These are phyloP conservation scores for Archivesica marissinica DNA, from an alignment of 1,140 invertebrate genomes.

Conservation along the genomic window DNA sequence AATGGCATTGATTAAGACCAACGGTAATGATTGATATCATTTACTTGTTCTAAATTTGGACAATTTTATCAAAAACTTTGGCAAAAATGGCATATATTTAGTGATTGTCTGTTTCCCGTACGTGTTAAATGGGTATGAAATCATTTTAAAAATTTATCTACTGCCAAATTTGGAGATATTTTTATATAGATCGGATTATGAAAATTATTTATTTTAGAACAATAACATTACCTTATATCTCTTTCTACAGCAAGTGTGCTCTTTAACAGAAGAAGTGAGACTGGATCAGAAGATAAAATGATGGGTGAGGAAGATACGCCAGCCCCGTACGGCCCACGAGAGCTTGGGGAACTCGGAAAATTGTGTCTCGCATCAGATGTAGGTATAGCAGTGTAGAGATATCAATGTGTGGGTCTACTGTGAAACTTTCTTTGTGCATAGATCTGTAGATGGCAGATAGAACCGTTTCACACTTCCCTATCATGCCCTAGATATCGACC, in stretches of 20 bases:
- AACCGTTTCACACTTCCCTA: not conserved
- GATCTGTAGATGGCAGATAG: not conserved
- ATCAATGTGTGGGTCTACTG: not conserved
- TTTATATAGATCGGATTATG: no score
- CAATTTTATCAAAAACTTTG: no score
- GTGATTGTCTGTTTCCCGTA: no score
- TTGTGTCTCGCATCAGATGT: constrained; percentile 30
- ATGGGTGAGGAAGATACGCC: not conserved
- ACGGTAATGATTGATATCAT: no score
- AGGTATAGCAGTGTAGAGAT: not conserved
- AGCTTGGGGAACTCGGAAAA: constrained; percentile 37
- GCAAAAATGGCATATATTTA: no score
- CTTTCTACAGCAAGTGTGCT: constrained; percentile 23
- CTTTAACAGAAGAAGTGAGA: constrained; percentile 6
- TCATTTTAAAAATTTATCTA: no score
- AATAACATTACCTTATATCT: no score
- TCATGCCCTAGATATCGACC: not conserved
- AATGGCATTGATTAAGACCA: no score
- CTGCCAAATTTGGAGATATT: no score
- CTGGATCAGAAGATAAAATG: not conserved
- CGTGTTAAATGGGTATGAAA: no score
- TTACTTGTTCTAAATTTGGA: no score
- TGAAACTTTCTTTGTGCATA: not conserved
- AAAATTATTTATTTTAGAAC: no score
- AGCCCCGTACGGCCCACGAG: not conserved